A percentile compares a stretch with the other conserved stretches of the same genome.
These are phyloP conservation scores for Luscinia luscinia DNA, from an alignment of 2,797 vertebrate species.

Conservation along the genomic window DNA sequence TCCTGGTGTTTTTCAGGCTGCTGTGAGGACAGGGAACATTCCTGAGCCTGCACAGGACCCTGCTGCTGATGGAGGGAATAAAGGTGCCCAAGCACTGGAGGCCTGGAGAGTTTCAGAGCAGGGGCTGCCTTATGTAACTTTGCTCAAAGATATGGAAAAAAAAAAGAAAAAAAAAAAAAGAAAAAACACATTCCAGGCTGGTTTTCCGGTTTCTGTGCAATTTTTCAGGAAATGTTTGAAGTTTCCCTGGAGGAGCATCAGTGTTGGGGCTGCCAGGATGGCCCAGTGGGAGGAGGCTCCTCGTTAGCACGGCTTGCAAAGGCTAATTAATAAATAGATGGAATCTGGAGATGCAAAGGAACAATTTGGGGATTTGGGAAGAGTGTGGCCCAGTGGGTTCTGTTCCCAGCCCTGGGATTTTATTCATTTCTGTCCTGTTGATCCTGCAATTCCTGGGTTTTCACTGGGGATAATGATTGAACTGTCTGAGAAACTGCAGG, in stretches of 20 bases:
- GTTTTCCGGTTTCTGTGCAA: neutral
- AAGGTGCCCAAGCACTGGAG: neutral
- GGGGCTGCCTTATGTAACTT: neutral
- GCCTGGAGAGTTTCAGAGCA: neutral
- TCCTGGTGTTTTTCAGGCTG: neutral
- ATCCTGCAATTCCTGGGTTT: neutral
- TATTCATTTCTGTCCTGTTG: neutral
- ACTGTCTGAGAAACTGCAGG: constrained; percentile 1
- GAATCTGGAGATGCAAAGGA: neutral
- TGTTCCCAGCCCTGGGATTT: neutral
- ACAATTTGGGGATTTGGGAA: neutral
- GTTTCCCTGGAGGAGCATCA: neutral
- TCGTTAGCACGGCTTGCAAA: neutral
- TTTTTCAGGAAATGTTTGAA: neutral
- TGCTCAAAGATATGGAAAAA: neutral
- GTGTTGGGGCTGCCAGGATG: neutral
- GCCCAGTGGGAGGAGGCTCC: neutral
- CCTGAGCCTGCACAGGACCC: neutral
- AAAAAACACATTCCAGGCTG: neutral
- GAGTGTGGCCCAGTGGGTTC: neutral
- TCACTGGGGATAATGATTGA: neutral
- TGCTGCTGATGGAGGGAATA: neutral
- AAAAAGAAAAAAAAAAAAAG: neutral
- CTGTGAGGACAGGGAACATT: neutral
- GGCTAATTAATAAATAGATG: neutral